phyloP scores from a whole-genome alignment of 2,113 vertebrate species.

The Reinhardtius hippoglossoides region DNA sequence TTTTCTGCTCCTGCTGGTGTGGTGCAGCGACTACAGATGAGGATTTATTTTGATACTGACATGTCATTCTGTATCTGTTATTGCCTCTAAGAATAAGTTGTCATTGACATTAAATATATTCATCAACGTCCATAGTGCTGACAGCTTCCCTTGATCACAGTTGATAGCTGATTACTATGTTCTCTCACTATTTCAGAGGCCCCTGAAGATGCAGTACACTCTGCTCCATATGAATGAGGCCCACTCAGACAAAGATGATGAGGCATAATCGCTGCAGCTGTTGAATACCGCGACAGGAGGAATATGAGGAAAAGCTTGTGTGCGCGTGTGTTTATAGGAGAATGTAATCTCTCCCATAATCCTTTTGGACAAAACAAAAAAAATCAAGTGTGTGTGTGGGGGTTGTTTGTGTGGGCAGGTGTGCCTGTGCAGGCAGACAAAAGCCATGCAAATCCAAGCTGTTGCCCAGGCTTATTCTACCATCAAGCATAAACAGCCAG shows the following conservation, averaged over 20 bases:
- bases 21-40: not conserved
- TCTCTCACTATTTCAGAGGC: slow-evolving; percentile 9
- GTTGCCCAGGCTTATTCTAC: not conserved
- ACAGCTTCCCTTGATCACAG: slow-evolving; percentile 17
- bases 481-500: slow-evolving; percentile 19
- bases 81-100: not conserved
- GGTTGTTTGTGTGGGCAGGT: slow-evolving; percentile 8
- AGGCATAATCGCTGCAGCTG: slow-evolving; percentile 34
- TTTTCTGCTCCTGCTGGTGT: not conserved
- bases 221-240: slow-evolving; percentile 24
- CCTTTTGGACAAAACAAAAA: slow-evolving; percentile 3
- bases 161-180: slow-evolving; percentile 31
- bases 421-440: not conserved
- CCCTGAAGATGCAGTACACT: slow-evolving; percentile 9
- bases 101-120: slow-evolving; percentile 11
- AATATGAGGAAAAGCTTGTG: slow-evolving; percentile 10
- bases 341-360: slow-evolving; percentile 22
- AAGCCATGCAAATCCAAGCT: slow-evolving; percentile 40
- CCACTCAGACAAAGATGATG: slow-evolving; percentile 35
- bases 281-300: slow-evolving; percentile 9
- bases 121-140: not conserved
- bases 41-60: not conserved
- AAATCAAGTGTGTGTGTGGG: not conserved
- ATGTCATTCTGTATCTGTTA: not conserved
- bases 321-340: not conserved